These are phyloP conservation scores for Thecophora atra DNA, from an alignment of 2,888 invertebrate genomes.

Conservation along the genomic window DNA sequence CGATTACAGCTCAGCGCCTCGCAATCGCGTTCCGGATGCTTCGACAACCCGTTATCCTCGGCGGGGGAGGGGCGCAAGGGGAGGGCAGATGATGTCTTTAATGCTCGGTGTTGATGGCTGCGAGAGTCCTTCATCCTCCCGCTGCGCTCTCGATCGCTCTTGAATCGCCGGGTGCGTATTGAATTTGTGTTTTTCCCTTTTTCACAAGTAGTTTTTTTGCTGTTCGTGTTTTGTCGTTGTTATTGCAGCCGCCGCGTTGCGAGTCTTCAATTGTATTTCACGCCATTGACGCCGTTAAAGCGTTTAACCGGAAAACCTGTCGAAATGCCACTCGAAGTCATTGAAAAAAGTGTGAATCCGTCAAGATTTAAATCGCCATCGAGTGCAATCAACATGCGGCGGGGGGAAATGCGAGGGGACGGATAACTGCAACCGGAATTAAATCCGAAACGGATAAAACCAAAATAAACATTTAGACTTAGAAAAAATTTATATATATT, in stretches of 20 bases:
- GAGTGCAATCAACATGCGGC: neutral
- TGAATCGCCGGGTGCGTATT: constrained; percentile 25
- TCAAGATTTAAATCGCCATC: neutral
- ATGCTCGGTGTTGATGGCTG: constrained; percentile 45
- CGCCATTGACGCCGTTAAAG: constrained; percentile 21
- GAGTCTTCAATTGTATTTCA: neutral
- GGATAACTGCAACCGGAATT: neutral
- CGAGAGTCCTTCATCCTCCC: constrained; percentile 43
- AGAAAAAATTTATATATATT: too few relatives aligned
- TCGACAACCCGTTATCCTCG: neutral
- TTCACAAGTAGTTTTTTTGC: neutral
- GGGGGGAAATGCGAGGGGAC: too few relatives aligned
- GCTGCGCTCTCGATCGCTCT: neutral
- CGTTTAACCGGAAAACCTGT: constrained; percentile 22
- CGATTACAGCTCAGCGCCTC: constrained; percentile 11
- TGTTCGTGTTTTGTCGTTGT: constrained; percentile 1
- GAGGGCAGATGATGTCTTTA: constrained; percentile 42
- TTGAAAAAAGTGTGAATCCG: constrained; percentile 27
- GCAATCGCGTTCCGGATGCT: neutral
- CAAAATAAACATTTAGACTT: too few relatives aligned
- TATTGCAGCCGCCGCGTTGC: neutral
- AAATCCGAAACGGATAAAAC: neutral
- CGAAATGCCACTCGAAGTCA: constrained; percentile 31
- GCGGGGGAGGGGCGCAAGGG: neutral
- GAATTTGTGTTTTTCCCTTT: constrained; percentile 8